A percentile compares a stretch with the other conserved stretches of the same genome.
These are phyloP conservation scores for Brienomyrus longianalis DNA, from an alignment of 2,113 vertebrate genomes.

Conservation along the genomic window DNA sequence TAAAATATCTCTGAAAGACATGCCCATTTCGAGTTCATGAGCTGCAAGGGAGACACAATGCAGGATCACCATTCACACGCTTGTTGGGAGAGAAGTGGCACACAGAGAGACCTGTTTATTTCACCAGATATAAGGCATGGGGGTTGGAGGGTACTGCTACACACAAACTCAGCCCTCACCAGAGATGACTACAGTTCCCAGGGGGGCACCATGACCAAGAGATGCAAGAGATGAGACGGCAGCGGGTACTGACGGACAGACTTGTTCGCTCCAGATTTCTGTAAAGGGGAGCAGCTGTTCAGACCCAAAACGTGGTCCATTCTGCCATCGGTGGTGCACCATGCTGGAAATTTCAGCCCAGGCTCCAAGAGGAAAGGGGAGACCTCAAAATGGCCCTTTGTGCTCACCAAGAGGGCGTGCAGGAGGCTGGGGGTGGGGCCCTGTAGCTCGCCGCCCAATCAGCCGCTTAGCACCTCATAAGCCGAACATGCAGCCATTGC, in stretches of 20 bases:
- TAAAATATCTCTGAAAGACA: not conserved
- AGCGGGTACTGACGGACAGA: not conserved
- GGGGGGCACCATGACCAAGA: no score
- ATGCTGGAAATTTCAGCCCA: conserved; percentile 10
- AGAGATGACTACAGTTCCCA: no score
- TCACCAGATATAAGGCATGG: no score
- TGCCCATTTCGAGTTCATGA: not conserved
- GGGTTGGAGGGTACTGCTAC: no score
- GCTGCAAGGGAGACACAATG: not conserved
- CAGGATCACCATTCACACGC: no score
- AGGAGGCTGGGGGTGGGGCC: not conserved
- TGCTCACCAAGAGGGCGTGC: not conserved
- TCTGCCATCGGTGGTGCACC: not conserved
- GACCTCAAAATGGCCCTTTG: conserved; percentile 13
- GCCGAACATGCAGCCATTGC: not conserved
- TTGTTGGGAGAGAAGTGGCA: no score
- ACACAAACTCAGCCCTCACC: no score
- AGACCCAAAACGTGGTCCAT: not conserved
- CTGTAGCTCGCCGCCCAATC: not conserved
- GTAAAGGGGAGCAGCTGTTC: not conserved
- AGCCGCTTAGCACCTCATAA: conserved; percentile 19
- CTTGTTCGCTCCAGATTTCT: not conserved
- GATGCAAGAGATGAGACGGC: not conserved
- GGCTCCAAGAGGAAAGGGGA: not conserved
- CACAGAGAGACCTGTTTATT: no score